phyloP scores from a whole-genome alignment of 2,113 vertebrate species.

The Thunnus thynnus region DNA sequence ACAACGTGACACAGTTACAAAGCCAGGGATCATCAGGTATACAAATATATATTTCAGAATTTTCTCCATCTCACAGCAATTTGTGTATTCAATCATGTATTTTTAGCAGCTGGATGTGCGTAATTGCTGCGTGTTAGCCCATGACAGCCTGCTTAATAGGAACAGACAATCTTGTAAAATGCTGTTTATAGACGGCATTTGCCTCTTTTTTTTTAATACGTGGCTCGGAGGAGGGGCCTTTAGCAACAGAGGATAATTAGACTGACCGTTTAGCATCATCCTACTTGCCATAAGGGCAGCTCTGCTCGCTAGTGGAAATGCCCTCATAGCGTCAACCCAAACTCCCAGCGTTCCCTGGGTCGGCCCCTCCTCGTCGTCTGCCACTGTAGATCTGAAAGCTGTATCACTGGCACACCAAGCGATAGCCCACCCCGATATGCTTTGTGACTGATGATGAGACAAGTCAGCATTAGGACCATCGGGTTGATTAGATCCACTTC shows the following conservation, averaged over 20 bases:
- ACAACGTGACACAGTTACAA: constrained; percentile 2
- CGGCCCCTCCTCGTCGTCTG: not conserved
- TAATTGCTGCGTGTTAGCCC: constrained; percentile 57
- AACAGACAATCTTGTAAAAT: constrained; percentile 52
- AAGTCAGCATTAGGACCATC: constrained; percentile 58
- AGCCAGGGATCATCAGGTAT: constrained; percentile 38
- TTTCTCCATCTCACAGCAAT: constrained; percentile 35
- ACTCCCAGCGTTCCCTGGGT: not conserved
- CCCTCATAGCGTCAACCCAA: constrained; percentile 6
- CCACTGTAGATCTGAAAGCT: constrained; percentile 42
- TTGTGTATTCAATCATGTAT: constrained; percentile 72
- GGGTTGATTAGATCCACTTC: constrained; percentile 60
- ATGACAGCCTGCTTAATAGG: constrained; percentile 62
- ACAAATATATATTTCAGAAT: not conserved
- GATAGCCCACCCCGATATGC: constrained; percentile 62
- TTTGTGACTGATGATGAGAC: constrained; percentile 57
- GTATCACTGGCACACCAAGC: constrained; percentile 40
- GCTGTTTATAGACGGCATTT: constrained; percentile 45
- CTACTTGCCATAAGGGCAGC: constrained; percentile 28
- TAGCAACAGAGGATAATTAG: constrained; percentile 19
- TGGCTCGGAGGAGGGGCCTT: constrained; percentile 35
- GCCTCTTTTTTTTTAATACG: constrained; percentile 4
- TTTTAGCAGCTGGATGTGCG: constrained; percentile 74
- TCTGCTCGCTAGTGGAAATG: constrained; percentile 12
- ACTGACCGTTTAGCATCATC: constrained; percentile 30